Conservation (phyloP, 2,888 invertebrate genomes). For the Syrista parreyssii region DNA sequence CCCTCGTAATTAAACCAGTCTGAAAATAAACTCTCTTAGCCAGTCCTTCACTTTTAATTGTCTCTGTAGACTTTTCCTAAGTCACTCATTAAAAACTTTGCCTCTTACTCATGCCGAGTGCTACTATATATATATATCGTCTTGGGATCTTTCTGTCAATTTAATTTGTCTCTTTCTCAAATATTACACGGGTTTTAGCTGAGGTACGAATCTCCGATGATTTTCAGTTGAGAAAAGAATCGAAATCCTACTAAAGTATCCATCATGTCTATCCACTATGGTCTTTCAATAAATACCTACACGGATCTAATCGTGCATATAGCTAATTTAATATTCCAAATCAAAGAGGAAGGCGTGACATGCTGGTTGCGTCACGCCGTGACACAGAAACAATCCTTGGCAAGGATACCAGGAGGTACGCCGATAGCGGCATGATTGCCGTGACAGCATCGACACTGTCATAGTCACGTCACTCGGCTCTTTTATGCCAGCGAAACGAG, state of each 20-base stretch:
- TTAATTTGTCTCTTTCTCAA: too few relatives aligned
- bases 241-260: too few relatives aligned
- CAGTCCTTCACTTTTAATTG: slow-evolving; percentile 56
- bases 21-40: slow-evolving; percentile 56
- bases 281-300: slow-evolving; percentile 1
- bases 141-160: too few relatives aligned
- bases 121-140: too few relatives aligned
- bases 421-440: slow-evolving; percentile 30
- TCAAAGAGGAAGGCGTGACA: slow-evolving; percentile 50
- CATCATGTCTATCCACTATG: too few relatives aligned
- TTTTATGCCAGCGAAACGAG: slow-evolving; percentile 3
- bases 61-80: slow-evolving; percentile 44
- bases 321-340: slow-evolving; percentile 53
- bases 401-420: slow-evolving; percentile 24
- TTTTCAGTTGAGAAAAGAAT: too few relatives aligned
- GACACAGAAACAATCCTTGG: slow-evolving; percentile 52
- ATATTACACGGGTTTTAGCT: too few relatives aligned
- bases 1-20: slow-evolving; percentile 57
- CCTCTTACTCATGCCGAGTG: too few relatives aligned
- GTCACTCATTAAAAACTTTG: too few relatives aligned
- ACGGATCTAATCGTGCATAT: slow-evolving; percentile 25
- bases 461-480: slow-evolving; percentile 4
- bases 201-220: too few relatives aligned
- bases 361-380: slow-evolving; percentile 49
- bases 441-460: slow-evolving; percentile 11